A percentile compares a stretch with the other conserved stretches of the same genome.
These are phyloP conservation scores for Byasa hedistus DNA, from an alignment of 2,888 invertebrate genomes.

Conservation along the genomic window DNA sequence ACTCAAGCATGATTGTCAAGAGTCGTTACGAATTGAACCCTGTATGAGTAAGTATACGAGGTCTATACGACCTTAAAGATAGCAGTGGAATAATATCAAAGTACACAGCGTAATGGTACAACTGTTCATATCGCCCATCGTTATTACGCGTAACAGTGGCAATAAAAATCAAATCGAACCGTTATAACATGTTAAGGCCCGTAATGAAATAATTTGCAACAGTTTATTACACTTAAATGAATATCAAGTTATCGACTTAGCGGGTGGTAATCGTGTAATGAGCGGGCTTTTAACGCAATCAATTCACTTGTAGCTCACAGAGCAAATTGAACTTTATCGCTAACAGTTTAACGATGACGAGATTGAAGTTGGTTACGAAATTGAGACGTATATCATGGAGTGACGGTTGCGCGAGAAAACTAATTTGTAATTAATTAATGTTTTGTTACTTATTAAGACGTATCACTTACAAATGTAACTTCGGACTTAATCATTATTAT, in stretches of 20 bases:
- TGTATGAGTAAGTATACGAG: background rate
- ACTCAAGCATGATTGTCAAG: too few relatives aligned
- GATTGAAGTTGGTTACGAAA: constrained; percentile 36
- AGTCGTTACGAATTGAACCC: too few relatives aligned
- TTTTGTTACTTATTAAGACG: constrained; percentile 26
- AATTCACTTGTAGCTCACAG: constrained; percentile 33
- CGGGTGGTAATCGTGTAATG: constrained; percentile 68
- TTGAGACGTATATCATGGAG: constrained; percentile 49
- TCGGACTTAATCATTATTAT: too few relatives aligned
- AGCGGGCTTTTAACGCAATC: constrained; percentile 45
- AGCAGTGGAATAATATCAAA: constrained; percentile 26
- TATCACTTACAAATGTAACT: background rate
- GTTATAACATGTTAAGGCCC: constrained; percentile 41
- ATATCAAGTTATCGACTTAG: constrained; percentile 63
- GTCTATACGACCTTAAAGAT: constrained; percentile 5
- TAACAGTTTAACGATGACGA: constrained; percentile 33
- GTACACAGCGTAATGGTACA: constrained; percentile 33
- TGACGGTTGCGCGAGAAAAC: constrained; percentile 46
- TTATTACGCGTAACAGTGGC: constrained; percentile 36
- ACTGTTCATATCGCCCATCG: constrained; percentile 34
- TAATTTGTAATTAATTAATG: constrained; percentile 60
- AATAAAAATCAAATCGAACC: constrained; percentile 47
- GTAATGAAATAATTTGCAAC: constrained; percentile 69
- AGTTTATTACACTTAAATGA: constrained; percentile 63
- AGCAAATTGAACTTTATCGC: constrained; percentile 44